Conservation (phyloP, 2,888 invertebrate species). For the Elegia similella region DNA sequence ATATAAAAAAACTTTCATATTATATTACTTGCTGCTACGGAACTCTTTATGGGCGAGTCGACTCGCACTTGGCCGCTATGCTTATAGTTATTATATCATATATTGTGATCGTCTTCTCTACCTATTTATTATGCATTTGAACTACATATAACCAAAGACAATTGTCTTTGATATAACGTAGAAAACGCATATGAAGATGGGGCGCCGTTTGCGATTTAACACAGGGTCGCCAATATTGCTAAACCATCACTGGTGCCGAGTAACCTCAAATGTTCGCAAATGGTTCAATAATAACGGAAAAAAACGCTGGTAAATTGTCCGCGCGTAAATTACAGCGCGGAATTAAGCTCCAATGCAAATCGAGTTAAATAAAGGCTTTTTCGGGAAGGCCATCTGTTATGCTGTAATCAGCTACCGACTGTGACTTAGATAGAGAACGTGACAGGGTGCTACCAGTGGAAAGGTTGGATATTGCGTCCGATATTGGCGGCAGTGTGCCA, state of each 20-base stretch:
- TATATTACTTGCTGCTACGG: too few relatives aligned
- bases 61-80: too few relatives aligned
- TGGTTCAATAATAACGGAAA: conserved; percentile 25
- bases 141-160: too few relatives aligned
- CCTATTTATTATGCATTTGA: too few relatives aligned
- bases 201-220: too few relatives aligned
- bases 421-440: conserved; percentile 23
- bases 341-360: conserved; percentile 38
- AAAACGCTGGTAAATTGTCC: conserved; percentile 30
- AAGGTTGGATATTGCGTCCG: conserved; percentile 28
- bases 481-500: background rate
- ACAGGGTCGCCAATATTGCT: too few relatives aligned
- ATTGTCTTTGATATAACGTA: too few relatives aligned
- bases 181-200: too few relatives aligned
- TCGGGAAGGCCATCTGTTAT: conserved; percentile 29
- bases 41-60: too few relatives aligned
- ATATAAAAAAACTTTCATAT: too few relatives aligned
- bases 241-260: background rate
- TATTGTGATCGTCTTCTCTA: too few relatives aligned
- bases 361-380: conserved; percentile 29
- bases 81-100: too few relatives aligned
- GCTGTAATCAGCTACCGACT: conserved; percentile 22
- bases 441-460: conserved; percentile 20
- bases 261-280: conserved; percentile 18
- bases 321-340: conserved; percentile 22